Base-by-base conservation (phyloP, 1,140 invertebrate genomes). In the Zophobas morio region DNA sequence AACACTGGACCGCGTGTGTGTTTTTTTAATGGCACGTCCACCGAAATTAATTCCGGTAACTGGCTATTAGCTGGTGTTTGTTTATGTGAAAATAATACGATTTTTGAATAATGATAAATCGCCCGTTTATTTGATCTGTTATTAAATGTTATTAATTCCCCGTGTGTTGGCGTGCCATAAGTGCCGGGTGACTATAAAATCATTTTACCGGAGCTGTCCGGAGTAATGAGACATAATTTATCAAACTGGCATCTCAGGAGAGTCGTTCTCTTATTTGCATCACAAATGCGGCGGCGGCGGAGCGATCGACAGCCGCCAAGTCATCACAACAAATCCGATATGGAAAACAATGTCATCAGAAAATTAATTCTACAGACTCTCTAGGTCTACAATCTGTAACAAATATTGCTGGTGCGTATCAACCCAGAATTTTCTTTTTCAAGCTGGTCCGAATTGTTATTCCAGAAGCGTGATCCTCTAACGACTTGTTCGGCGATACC, bases 41-140 rank as follows among this genome's bases (percentile, higher is more conserved):
- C 60, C 37, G 37, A 66, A 66, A 66, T 66, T 66, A 66, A 66
- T 66, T 66, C 60, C 60, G 39, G 37, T 46, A 66, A 66, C 60
- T 39, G 60, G 6, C 39, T 20, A 66, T 66, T 66, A 66, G 33
- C 1, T 42, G 60, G 60, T 66, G 60, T 66, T 66, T 66, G 60
- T 66, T 66, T 66, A 66, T 66, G 37, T 66, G 60, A 66, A 66
- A 66, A 66, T 66, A 66, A 66, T 66, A 66, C 56, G 56, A 60
- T 66, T 66, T 66, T 66, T 42, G 42, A 66, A 39, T 66, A 66
- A 66, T 66, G 60, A 66, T 66, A 66, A 66, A 66, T 66, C 42
- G 42, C 60, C 32, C 20, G 60, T 33, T 66, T 66, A 66, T 66
- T 66, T 66, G 60, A 66, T 42, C 20, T 66, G 60, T 66, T 66